These are phyloP conservation scores for Leptinotarsa rubiginosa DNA, from an alignment of 2,888 invertebrate genomes.

Conservation along the genomic window DNA sequence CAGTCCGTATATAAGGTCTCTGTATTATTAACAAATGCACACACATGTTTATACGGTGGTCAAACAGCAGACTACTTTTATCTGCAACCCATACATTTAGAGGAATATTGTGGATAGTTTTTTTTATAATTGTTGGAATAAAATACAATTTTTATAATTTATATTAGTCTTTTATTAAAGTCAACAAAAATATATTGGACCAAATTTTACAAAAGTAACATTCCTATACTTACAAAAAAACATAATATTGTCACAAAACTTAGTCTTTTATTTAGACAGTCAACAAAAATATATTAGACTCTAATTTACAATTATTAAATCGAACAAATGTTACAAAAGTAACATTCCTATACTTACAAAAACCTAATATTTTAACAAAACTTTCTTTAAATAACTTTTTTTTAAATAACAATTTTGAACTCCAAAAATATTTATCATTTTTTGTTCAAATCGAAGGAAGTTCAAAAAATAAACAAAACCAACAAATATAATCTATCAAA, in stretches of 20 bases:
- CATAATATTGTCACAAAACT: background rate
- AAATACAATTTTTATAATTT: conserved; percentile 4
- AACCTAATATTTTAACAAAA: background rate
- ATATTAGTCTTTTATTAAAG: background rate
- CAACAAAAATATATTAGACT: conserved; percentile 3
- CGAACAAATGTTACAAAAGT: background rate
- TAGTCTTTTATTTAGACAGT: background rate
- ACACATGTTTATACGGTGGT: conserved; percentile 24
- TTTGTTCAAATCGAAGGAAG: background rate
- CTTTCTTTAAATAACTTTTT: background rate
- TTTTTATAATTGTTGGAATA: conserved; percentile 3
- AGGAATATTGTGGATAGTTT: conserved; percentile 26
- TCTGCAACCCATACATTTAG: conserved; percentile 12
- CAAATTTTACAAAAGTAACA: background rate
- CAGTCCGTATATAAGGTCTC: background rate
- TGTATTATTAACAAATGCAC: conserved; percentile 32
- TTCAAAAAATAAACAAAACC: background rate
- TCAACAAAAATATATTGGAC: background rate
- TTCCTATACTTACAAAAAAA: background rate
- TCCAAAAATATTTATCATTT: background rate
- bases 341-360: background rate
- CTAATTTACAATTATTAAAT: background rate
- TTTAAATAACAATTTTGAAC: background rate
- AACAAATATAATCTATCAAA: background rate
- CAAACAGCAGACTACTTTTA: conserved; percentile 35